A percentile compares a stretch with the other conserved stretches of the same genome.
Conservation (phyloP, 2,888 invertebrate genomes). For the Epinotia demarniana region DNA sequence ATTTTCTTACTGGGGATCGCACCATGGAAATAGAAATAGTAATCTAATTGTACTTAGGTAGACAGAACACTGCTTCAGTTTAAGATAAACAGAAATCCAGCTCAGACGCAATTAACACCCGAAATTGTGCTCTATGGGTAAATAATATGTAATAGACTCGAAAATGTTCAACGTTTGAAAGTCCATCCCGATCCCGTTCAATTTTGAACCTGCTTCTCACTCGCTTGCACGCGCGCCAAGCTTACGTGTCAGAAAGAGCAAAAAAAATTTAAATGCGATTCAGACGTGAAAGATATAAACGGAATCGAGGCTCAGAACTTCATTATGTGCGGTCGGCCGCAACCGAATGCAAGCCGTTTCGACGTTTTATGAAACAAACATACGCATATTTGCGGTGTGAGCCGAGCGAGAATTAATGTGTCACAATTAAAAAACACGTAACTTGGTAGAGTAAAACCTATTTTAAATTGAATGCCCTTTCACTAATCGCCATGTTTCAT, state of each 20-base stretch:
- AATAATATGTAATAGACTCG: conserved; percentile 1
- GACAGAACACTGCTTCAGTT: no score
- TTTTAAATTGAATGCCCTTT: no score
- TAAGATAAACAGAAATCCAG: neutral
- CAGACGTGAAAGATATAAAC: neutral
- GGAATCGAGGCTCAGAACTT: neutral
- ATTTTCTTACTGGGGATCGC: no score
- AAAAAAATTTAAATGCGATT: neutral
- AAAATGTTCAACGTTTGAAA: neutral
- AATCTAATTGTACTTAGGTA: no score
- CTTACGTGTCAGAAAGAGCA: no score
- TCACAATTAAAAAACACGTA: neutral
- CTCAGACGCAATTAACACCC: neutral
- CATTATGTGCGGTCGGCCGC: neutral
- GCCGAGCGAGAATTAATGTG: conserved; percentile 4
- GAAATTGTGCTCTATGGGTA: neutral
- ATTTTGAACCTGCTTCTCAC: neutral
- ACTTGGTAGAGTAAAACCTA: no score
- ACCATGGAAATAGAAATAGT: no score
- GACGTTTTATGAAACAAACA: conserved; percentile 2
- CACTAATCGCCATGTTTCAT: no score
- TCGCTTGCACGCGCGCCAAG: neutral
- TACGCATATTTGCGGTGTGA: neutral
- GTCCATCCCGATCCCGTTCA: neutral
- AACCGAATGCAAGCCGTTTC: neutral